Percentiles rank a stretch among this genome's conserved stretches.
phyloP scores from a whole-genome alignment of 2,797 vertebrate species.

The Macroramphosus scolopax region DNA sequence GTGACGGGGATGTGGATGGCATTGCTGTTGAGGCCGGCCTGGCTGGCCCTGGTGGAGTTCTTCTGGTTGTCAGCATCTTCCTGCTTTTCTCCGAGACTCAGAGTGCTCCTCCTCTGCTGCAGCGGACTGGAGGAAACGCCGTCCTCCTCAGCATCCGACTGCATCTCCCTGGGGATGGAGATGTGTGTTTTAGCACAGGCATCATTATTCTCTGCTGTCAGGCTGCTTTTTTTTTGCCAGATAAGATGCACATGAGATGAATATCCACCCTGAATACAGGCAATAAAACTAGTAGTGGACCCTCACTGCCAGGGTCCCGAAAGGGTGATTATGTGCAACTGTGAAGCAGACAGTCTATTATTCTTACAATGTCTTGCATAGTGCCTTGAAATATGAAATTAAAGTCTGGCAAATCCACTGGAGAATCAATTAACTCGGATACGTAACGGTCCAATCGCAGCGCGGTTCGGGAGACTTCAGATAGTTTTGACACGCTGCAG shows the following conservation, averaged over 20 bases:
- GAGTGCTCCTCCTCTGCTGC: constrained; percentile 57
- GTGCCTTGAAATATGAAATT: neutral
- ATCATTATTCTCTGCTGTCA: constrained; percentile 12
- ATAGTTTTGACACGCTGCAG: neutral
- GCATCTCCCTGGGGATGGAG: constrained; percentile 78
- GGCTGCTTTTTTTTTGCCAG: constrained; percentile 11
- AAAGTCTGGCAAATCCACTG: neutral
- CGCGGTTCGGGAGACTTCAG: neutral
- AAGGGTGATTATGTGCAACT: neutral
- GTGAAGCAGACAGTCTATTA: neutral
- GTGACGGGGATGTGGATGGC: constrained; percentile 86
- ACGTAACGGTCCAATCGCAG: neutral
- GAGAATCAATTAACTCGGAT: constrained; percentile 14
- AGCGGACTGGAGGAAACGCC: constrained; percentile 62
- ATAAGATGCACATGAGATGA: neutral
- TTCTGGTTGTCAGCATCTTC: constrained; percentile 95
- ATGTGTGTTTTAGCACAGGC: constrained; percentile 8
- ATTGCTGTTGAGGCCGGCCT: constrained; percentile 73
- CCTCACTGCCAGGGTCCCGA: neutral
- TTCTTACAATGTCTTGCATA: neutral
- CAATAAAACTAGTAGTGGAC: too few species aligned
- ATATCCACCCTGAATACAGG: too few species aligned
- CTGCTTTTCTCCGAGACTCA: constrained; percentile 80
- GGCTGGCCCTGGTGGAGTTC: constrained; percentile 87
- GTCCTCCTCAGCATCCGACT: constrained; percentile 76